Evolutionary conservation across 1,140 invertebrate species (phyloP).

Genomic region (Drosophila pruinosa): DNA sequence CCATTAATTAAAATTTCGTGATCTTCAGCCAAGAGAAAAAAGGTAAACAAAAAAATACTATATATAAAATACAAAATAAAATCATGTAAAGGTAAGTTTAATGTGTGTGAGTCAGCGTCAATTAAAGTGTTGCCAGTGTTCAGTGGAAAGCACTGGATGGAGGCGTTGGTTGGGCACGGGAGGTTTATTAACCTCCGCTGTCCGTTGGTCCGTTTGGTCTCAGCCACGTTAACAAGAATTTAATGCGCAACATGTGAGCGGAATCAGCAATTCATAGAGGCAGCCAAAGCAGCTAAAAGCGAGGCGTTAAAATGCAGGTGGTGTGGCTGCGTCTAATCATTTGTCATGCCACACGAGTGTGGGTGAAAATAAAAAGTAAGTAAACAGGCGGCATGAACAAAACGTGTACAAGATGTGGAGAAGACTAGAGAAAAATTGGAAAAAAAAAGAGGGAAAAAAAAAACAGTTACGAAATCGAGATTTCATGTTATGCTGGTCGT

Average conservation of each 20-base stretch:
- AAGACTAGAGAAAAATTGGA: background rate
- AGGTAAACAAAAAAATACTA: constrained; percentile 21
- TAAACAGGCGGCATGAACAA: constrained; percentile 37
- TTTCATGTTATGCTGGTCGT: constrained; percentile 15
- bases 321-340: constrained; percentile 17
- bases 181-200: constrained; percentile 71
- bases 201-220: constrained; percentile 37
- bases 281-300: constrained; percentile 10
- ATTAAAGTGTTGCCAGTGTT: constrained; percentile 19
- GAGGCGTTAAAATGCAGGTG: constrained; percentile 60
- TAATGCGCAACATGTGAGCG: constrained; percentile 50
- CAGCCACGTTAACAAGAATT: constrained; percentile 78
- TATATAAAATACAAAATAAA: constrained; percentile 6
- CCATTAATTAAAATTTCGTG: constrained; percentile 65
- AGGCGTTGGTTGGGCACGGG: constrained; percentile 4
- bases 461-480: constrained; percentile 77
- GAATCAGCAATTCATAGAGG: constrained; percentile 33
- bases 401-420: constrained; percentile 36
- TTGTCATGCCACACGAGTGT: constrained; percentile 58
- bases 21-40: constrained; percentile 29
- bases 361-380: constrained; percentile 74
- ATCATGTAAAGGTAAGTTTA: constrained; percentile 8
- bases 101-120: constrained; percentile 48
- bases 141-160: constrained; percentile 50
- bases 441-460: constrained; percentile 4